phyloP scores from a whole-genome alignment of 2,888 invertebrate genomes.

The Psococerastis gibbosa region DNA sequence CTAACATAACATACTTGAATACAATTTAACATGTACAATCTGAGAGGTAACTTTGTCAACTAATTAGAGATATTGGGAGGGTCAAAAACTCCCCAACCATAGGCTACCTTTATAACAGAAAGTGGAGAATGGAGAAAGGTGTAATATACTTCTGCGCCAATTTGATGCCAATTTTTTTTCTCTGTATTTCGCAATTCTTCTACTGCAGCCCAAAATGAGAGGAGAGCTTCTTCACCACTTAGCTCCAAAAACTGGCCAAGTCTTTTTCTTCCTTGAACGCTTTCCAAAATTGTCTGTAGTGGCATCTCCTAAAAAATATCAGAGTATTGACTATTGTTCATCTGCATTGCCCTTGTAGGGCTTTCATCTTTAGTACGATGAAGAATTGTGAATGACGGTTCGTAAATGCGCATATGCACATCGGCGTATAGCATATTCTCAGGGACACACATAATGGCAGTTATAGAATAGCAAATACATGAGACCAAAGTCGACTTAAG shows the following conservation, averaged over 20 bases:
- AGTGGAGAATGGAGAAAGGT: slow-evolving; percentile 67
- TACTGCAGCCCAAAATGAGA: slow-evolving; percentile 72
- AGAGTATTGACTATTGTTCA: too few relatives aligned
- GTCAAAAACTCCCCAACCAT: slow-evolving; percentile 46
- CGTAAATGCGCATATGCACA: too few relatives aligned
- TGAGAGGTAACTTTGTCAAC: background rate
- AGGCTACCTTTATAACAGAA: slow-evolving; percentile 61
- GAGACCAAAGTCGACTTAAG: too few relatives aligned
- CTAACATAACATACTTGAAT: slow-evolving; percentile 6
- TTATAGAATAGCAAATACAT: too few relatives aligned
- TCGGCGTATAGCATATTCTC: too few relatives aligned
- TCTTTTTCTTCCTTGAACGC: slow-evolving; percentile 59
- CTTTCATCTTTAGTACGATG: too few relatives aligned
- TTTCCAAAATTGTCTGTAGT: slow-evolving; percentile 52
- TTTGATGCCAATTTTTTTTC: slow-evolving; percentile 59
- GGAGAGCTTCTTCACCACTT: slow-evolving; percentile 61
- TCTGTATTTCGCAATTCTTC: slow-evolving; percentile 64
- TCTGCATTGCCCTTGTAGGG: too few relatives aligned
- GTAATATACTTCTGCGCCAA: slow-evolving; percentile 83
- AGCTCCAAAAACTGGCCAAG: slow-evolving; percentile 66
- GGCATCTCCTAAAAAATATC: slow-evolving; percentile 40
- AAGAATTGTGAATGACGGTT: too few relatives aligned
- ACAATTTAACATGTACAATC: background rate
- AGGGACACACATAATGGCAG: too few relatives aligned
- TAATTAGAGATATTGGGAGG: background rate